Evolutionary conservation across 1,140 invertebrate genomes (phyloP).

Genomic region (Muscidifurax raptorellus): DNA sequence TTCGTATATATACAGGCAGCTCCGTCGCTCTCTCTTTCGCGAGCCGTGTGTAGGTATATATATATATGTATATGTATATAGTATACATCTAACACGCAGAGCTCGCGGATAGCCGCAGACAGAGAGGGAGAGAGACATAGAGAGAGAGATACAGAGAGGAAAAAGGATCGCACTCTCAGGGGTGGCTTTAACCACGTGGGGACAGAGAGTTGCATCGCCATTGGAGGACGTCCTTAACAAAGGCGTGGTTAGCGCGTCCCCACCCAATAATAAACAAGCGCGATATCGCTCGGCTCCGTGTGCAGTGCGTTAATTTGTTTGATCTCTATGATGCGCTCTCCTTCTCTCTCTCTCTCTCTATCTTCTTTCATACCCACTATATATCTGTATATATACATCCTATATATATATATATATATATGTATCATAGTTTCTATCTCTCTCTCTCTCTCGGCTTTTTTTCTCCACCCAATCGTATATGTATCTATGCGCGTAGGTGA

Average conservation of each 20-base stretch:
- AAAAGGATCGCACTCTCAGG: constrained; percentile 36
- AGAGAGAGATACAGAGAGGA: constrained; percentile 38
- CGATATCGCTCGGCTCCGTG: constrained; percentile 6
- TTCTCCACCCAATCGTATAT: neutral
- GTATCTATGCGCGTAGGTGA: neutral
- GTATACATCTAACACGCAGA: neutral
- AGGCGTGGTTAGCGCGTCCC: constrained; percentile 72
- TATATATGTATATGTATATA: too few relatives aligned
- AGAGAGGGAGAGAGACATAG: constrained; percentile 9
- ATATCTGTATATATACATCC: neutral
- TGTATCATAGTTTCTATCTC: neutral
- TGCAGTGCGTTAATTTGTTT: constrained; percentile 72
- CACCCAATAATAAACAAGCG: constrained; percentile 75
- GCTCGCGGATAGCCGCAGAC: constrained; percentile 5
- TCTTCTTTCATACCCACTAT: constrained; percentile 25
- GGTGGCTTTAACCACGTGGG: constrained; percentile 59
- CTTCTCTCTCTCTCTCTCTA: too few relatives aligned
- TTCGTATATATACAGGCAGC: neutral
- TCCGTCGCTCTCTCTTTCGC: neutral
- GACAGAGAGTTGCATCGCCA: constrained; percentile 58
- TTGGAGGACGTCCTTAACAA: constrained; percentile 71
- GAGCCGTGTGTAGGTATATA: constrained; percentile 40
- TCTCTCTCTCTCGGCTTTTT: neutral
- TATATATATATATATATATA: too few relatives aligned
- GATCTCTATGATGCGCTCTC: constrained; percentile 67